phyloP scores from a whole-genome alignment of 2,888 invertebrate genomes.

The Cryptosula pallasiana region DNA sequence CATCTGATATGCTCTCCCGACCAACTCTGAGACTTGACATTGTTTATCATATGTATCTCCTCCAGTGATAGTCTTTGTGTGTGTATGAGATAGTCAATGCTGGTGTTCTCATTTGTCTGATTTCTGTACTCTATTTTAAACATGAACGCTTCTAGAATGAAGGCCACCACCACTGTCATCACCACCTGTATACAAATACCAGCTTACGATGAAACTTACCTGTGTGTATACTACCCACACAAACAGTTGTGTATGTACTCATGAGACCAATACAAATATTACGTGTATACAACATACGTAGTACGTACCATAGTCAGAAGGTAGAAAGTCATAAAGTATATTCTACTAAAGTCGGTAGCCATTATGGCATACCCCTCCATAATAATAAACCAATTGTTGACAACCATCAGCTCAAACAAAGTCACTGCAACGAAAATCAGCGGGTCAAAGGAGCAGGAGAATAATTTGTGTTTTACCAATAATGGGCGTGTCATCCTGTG shows the following conservation, averaged over 20 bases:
- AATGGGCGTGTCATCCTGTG: too few relatives aligned
- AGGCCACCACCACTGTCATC: slow-evolving; percentile 82
- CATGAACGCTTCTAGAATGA: slow-evolving; percentile 79
- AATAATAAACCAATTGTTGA: slow-evolving; percentile 82
- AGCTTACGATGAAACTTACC: too few relatives aligned
- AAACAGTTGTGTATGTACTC: too few relatives aligned
- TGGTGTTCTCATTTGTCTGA: slow-evolving; percentile 39
- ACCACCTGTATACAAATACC: too few relatives aligned
- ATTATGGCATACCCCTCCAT: slow-evolving; percentile 62
- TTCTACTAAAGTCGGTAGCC: slow-evolving; percentile 64
- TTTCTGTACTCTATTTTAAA: slow-evolving; percentile 82
- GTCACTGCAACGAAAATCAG: slow-evolving; percentile 63
- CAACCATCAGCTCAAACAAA: slow-evolving; percentile 80
- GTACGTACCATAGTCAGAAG: slow-evolving; percentile 71
- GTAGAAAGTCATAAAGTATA: slow-evolving; percentile 86
- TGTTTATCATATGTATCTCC: slow-evolving; percentile 54
- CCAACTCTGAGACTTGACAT: not conserved
- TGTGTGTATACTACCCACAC: too few relatives aligned
- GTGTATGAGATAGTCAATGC: slow-evolving; percentile 19
- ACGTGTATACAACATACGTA: not conserved
- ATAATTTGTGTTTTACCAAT: too few relatives aligned
- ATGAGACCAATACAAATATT: too few relatives aligned
- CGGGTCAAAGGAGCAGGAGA: too few relatives aligned
- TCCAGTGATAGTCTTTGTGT: slow-evolving; percentile 51
- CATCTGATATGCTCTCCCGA: slow-evolving; percentile 14